Base-by-base conservation (phyloP, 2,113 vertebrate species). In the Archocentrus centrarchus region DNA sequence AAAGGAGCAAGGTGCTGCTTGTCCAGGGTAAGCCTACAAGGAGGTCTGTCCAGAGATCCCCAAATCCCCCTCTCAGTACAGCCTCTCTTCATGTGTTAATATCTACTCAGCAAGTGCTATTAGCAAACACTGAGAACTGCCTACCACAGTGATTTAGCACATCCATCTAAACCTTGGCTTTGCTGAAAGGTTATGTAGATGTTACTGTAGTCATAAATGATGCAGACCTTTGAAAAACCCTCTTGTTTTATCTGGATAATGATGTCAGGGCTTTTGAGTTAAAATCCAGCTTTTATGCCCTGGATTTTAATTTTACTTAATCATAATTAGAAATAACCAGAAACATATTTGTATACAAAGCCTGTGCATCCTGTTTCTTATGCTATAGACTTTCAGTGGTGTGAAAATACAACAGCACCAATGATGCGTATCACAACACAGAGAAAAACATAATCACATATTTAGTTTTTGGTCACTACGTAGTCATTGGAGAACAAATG, bases 31-130 rank as follows among this genome's bases (percentile, higher is more conserved):
- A 85, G 77, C 90, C 93, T 93, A 76, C 85, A 85, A 77, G 92
- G 92, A 91, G 91, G 92, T 88, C 93, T 83, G 89, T 66, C 87
- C 87, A 61, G 88, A 93, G 89, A 94, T 93, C 91, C 84, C 91
- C 86, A 75, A 79, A 73, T 84, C 82, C 88, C 88, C 88, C 86
- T 86, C 79, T 85, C 80, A 75, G 64, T 70, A 62, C 88, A 86
- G 62, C 66, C 81, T 80, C 90, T 70, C 76, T 76, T 82, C 83
- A 80, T 35, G 81, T 90, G 89, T 91, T 92, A 86, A 87, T 92
- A 90, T 93, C 93, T 91, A 93, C 94, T 95, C 95, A 95, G 94
- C 93, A 94, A 93, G 88, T 90, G 89, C 92, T 89, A 94, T 94
- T 95, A 94, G 89, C 88, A 92, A 89, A 87, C 85, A 82, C 59